Percentiles rank a stretch among this genome's conserved stretches.
Conservation (phyloP, 2,888 invertebrate species). For the Auanema freiburgensis region DNA sequence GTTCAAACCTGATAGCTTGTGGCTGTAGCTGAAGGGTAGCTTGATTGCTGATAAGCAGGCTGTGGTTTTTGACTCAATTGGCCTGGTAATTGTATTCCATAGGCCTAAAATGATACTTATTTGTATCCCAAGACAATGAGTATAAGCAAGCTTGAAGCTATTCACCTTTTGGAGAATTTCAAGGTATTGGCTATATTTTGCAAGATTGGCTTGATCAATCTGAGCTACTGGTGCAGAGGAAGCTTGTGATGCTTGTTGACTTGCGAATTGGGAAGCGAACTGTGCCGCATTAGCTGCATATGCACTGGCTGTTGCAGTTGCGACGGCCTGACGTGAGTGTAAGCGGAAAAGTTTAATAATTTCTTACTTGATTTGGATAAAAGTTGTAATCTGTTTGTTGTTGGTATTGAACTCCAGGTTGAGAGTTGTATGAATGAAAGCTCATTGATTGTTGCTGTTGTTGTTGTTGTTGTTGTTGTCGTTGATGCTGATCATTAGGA, state of each 20-base stretch:
- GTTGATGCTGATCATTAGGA: conserved; percentile 14
- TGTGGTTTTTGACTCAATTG: conserved; percentile 23
- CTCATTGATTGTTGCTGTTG: conserved; percentile 20
- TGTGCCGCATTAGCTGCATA: conserved; percentile 27
- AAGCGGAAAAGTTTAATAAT: neutral
- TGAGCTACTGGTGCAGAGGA: conserved; percentile 24
- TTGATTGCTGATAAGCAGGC: conserved; percentile 20
- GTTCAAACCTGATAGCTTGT: conserved; percentile 14
- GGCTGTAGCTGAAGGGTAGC: conserved; percentile 27
- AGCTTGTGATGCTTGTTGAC: conserved; percentile 19
- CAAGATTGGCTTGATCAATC: conserved; percentile 51
- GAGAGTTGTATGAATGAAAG: conserved; percentile 36
- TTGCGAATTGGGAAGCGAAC: conserved; percentile 37
- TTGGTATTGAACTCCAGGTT: conserved; percentile 35
- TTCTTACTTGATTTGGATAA: conserved; percentile 21
- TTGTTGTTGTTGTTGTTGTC: conserved; percentile 15
- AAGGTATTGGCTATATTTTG: conserved; percentile 54
- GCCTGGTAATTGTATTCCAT: conserved; percentile 49
- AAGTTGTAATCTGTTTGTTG: conserved; percentile 9
- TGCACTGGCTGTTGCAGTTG: conserved; percentile 33
- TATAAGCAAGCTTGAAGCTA: neutral
- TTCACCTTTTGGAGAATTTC: conserved; percentile 47
- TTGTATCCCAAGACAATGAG: neutral
- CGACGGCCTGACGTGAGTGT: conserved; percentile 27
- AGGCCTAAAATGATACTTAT: conserved; percentile 18